Evolutionary conservation across 2,797 vertebrate genomes (phyloP).

Genomic region (Lepus oiostolus): DNA sequence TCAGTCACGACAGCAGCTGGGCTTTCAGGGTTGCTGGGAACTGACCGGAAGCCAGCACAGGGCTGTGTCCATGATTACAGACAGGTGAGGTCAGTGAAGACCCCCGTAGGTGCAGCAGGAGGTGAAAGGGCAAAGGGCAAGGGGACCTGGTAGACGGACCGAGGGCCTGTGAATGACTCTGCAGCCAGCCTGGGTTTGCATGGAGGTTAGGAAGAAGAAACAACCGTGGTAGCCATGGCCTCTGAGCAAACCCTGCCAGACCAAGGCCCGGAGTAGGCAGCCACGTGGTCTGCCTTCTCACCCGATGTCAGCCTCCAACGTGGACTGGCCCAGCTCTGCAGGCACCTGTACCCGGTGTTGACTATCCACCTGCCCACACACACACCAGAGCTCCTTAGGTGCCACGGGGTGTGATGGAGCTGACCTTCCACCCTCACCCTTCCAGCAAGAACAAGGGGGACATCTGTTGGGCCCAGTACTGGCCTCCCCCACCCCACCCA

Average conservation of each 20-base stretch:
- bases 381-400: neutral
- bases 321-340: neutral
- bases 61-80: neutral
- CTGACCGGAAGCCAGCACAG: neutral
- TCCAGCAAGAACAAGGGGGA: neutral
- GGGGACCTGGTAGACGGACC: neutral
- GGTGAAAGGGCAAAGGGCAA: neutral
- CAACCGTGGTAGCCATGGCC: neutral
- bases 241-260: neutral
- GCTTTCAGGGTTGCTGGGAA: neutral
- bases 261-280: neutral
- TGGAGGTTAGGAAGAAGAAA: neutral
- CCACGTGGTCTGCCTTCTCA: too few relatives aligned
- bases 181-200: neutral
- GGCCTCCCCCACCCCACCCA: neutral
- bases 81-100: neutral
- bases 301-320: neutral
- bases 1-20: neutral
- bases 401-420: neutral
- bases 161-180: neutral
- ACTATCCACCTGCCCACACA: neutral
- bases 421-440: neutral
- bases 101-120: neutral
- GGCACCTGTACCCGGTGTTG: neutral
- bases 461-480: neutral